A percentile compares a stretch with the other conserved stretches of the same genome.
phyloP scores from a whole-genome alignment of 2,113 vertebrate species.

The Thermophis baileyi region DNA sequence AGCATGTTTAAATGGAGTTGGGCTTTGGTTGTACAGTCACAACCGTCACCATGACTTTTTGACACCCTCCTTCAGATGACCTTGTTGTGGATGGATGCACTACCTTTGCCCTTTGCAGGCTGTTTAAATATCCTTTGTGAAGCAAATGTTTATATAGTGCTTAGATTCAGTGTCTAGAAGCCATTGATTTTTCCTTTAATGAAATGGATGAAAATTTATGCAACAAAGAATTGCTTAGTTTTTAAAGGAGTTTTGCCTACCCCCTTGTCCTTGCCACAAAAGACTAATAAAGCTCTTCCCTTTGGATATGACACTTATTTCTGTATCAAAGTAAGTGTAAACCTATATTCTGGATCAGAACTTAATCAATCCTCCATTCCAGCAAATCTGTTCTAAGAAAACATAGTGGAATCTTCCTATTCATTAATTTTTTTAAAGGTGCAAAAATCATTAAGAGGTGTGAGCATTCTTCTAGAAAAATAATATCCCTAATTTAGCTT shows the following conservation, averaged over 20 bases:
- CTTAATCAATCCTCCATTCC: background rate
- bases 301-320: background rate
- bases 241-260: background rate
- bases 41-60: background rate
- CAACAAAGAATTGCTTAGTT: background rate
- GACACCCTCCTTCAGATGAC: background rate
- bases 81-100: background rate
- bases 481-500: conserved; percentile 28
- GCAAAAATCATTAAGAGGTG: background rate
- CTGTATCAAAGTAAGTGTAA: background rate
- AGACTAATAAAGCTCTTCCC: background rate
- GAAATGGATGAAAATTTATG: background rate
- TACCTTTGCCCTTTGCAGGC: background rate
- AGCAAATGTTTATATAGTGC: background rate
- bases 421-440: background rate
- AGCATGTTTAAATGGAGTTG: background rate
- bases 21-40: background rate
- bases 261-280: background rate
- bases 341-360: background rate
- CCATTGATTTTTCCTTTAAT: background rate
- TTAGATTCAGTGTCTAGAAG: background rate
- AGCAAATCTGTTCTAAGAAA: background rate
- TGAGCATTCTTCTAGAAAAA: conserved; percentile 3
- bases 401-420: background rate
- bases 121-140: background rate